These are phyloP conservation scores for Andricus curvator DNA, from an alignment of 2,888 invertebrate species.

Conservation along the genomic window DNA sequence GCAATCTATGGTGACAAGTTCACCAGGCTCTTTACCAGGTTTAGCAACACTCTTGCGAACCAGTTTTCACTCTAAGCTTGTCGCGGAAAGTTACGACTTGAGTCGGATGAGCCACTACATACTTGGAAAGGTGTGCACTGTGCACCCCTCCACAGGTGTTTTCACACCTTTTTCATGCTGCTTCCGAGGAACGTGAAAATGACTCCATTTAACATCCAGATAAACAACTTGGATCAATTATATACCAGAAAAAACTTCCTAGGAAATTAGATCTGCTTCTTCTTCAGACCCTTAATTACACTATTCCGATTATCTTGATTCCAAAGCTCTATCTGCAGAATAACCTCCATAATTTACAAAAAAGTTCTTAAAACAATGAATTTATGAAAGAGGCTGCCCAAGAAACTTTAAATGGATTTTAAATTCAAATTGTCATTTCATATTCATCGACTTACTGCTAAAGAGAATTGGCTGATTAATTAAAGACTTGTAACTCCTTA, in stretches of 20 bases:
- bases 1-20: conserved; percentile 18
- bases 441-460: background rate
- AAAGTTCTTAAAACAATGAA: background rate
- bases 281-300: background rate
- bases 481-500: background rate
- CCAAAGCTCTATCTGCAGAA: background rate
- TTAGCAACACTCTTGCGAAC: background rate
- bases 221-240: conserved; percentile 4
- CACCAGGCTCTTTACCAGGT: conserved; percentile 24
- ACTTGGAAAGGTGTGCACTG: background rate
- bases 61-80: background rate
- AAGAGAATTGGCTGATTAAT: background rate
- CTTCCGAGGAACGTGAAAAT: conserved; percentile 24
- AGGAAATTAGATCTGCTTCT: background rate
- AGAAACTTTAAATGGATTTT: background rate
- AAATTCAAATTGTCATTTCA: background rate
- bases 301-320: background rate
- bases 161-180: background rate
- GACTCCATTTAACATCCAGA: background rate
- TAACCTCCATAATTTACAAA: background rate
- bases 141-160: background rate
- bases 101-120: background rate
- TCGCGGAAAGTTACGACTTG: conserved; percentile 1
- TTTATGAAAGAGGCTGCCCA: background rate
- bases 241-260: background rate